phyloP scores from a whole-genome alignment of 2,113 vertebrate genomes.

The Leiothrix lutea region DNA sequence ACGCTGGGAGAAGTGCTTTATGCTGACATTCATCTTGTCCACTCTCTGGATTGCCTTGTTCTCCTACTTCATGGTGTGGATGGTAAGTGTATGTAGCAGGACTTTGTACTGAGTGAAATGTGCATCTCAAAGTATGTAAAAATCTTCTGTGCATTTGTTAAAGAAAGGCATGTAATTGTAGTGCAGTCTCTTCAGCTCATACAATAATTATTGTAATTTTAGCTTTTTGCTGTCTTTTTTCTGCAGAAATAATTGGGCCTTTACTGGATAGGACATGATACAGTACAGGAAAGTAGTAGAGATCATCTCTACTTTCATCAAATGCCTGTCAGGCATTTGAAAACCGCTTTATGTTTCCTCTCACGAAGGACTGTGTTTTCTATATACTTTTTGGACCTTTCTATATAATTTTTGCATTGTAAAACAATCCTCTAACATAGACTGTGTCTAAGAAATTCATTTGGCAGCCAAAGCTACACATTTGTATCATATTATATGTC shows the following conservation, averaged over 20 bases:
- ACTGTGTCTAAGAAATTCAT: not conserved
- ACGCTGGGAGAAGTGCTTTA: slow-evolving; percentile 94
- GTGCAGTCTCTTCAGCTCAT: not conserved
- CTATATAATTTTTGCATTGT: not conserved
- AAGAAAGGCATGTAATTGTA: not conserved
- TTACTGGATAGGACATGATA: not conserved
- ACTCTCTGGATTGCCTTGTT: slow-evolving; percentile 97
- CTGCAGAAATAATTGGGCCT: not conserved
- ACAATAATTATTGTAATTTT: not conserved
- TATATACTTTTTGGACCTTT: not conserved
- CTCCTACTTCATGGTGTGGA: slow-evolving; percentile 99
- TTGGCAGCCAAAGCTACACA: not conserved
- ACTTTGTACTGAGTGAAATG: not conserved
- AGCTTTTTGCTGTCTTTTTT: not conserved
- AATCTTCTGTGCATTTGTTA: not conserved
- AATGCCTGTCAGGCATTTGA: not conserved
- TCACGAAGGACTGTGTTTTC: not conserved
- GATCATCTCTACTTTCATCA: not conserved
- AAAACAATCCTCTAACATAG: not conserved
- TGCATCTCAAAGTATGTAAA: not conserved
- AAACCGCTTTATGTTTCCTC: not conserved
- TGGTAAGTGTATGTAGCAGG: slow-evolving; percentile 78
- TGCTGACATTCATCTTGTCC: slow-evolving; percentile 90
- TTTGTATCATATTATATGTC: not conserved
- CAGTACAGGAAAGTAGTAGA: not conserved